Conservation (phyloP, 2,888 invertebrate species). For the Drosophila histrio region DNA sequence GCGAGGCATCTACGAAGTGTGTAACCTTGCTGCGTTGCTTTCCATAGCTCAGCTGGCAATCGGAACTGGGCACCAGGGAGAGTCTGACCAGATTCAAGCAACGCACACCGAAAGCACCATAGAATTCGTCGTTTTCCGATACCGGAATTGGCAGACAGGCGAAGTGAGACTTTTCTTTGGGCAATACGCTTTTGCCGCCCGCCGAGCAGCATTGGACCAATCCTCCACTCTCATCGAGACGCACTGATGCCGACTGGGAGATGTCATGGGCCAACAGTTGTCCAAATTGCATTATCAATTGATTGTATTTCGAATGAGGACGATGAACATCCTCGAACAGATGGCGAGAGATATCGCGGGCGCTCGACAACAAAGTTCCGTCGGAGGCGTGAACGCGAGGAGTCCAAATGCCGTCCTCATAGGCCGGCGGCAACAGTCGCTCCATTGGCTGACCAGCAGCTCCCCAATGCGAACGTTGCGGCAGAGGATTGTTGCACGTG, state of each 20-base stretch:
- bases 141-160: conserved; percentile 89
- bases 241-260: conserved; percentile 89
- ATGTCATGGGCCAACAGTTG: conserved; percentile 92
- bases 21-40: conserved; percentile 88
- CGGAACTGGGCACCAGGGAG: conserved; percentile 87
- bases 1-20: conserved; percentile 90
- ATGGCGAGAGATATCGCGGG: conserved; percentile 88
- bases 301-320: conserved; percentile 87
- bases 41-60: conserved; percentile 89
- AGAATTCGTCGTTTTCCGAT: conserved; percentile 87
- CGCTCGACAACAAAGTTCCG: conserved; percentile 86
- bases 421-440: conserved; percentile 88
- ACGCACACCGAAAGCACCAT: conserved; percentile 85
- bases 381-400: conserved; percentile 81
- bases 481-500: conserved; percentile 90
- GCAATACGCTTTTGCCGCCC: conserved; percentile 86
- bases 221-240: conserved; percentile 87
- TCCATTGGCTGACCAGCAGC: conserved; percentile 87
- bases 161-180: conserved; percentile 86
- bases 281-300: conserved; percentile 91
- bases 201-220: conserved; percentile 90
- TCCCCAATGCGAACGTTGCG: conserved; percentile 87
- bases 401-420: conserved; percentile 87
- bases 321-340: conserved; percentile 87
- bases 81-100: conserved; percentile 91